phyloP scores from a whole-genome alignment of 2,888 invertebrate genomes.

The Leptinotarsa peninsularis region DNA sequence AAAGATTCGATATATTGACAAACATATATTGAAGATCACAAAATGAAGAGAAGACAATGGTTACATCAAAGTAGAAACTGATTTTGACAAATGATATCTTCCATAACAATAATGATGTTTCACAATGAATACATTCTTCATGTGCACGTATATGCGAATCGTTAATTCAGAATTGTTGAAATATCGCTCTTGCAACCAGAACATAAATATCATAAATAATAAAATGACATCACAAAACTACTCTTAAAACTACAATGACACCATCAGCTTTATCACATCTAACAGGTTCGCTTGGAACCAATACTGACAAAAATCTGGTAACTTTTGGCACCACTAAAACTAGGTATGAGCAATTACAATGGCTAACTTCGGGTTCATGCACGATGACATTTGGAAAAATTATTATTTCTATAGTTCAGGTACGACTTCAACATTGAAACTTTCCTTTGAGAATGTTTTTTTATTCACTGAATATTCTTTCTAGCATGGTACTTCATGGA shows the following conservation, averaged over 20 bases:
- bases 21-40: background rate
- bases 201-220: slow-evolving; percentile 41
- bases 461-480: no score
- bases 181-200: background rate
- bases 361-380: background rate
- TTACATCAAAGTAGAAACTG: no score
- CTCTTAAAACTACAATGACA: slow-evolving; percentile 26
- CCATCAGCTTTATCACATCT: slow-evolving; percentile 39
- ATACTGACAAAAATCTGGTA: slow-evolving; percentile 27
- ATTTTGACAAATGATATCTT: no score
- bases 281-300: slow-evolving; percentile 25
- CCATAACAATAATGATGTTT: no score
- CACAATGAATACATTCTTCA: no score
- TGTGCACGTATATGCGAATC: background rate
- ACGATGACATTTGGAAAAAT: background rate
- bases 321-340: slow-evolving; percentile 24
- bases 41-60: background rate
- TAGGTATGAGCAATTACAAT: slow-evolving; percentile 28
- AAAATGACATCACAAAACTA: slow-evolving; percentile 36
- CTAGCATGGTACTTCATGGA: no score
- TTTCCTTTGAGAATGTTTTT: no score
- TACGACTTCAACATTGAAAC: no score
- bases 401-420: background rate
- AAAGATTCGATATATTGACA: background rate
- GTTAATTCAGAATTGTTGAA: background rate